Conservation (phyloP, 2,797 vertebrate species). For the Sebastes oblongus region DNA sequence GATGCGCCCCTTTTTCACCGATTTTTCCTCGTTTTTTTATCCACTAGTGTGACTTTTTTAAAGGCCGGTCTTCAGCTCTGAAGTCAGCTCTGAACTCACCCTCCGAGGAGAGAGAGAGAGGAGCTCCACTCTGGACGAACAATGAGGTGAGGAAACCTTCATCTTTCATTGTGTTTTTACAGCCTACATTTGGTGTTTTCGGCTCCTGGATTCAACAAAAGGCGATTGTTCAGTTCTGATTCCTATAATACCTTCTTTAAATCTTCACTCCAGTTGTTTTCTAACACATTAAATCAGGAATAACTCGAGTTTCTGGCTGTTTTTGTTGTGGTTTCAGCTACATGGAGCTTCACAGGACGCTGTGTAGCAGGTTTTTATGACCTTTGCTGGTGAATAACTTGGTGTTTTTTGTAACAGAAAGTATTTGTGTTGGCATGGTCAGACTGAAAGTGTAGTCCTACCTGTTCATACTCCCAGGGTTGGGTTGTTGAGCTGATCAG, state of each 20-base stretch:
- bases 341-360: background rate
- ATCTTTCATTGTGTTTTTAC: slow-evolving; percentile 71
- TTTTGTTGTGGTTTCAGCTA: background rate
- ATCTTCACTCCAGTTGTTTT: background rate
- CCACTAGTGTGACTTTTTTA: slow-evolving; percentile 49
- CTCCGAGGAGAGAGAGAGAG: slow-evolving; percentile 73
- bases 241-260: background rate
- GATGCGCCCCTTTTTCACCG: slow-evolving; percentile 45
- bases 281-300: background rate
- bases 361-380: slow-evolving; percentile 13
- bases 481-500: slow-evolving; percentile 20
- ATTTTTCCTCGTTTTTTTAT: slow-evolving; percentile 25
- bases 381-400: background rate
- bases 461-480: background rate
- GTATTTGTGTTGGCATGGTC: background rate
- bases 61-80: slow-evolving; percentile 55
- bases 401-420: background rate
- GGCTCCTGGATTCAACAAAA: slow-evolving; percentile 34
- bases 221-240: slow-evolving; percentile 12
- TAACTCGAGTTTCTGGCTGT: background rate
- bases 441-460: background rate
- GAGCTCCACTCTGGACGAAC: slow-evolving; percentile 80
- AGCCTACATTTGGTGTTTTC: slow-evolving; percentile 50
- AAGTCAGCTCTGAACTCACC: slow-evolving; percentile 67
- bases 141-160: slow-evolving; percentile 81